Base-by-base conservation (phyloP, 2,888 invertebrate genomes). In the Agriopis leucophaearia region DNA sequence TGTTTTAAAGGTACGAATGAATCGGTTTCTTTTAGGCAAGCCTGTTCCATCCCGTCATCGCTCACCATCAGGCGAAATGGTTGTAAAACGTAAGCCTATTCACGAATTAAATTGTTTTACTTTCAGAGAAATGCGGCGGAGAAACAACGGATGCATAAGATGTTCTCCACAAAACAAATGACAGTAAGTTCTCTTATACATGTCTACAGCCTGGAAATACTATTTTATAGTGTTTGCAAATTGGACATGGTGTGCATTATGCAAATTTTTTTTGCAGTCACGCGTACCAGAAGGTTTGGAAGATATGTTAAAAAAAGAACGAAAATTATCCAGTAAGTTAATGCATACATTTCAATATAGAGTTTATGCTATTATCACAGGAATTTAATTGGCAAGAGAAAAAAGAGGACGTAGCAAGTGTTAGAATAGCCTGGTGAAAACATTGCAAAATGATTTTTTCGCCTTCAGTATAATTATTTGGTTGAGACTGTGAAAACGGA, bases 281-380 rank as follows among this genome's bases (percentile, higher is more conserved):
- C 48, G 9, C 8, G 48, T 50, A 40, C 51, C 61, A 5, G 70
- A 70, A 12, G 64, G 70, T 15, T 58, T 69, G 36, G 65, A 74
- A 61, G 55, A 71, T 27, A 51, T 72, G 18, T 12, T 70, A 45
- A 71, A 67, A 50, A 57, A 64, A 57, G 64, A 70, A n/a, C 70
- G 62, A 47, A 66, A 54, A 48, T 48, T 66, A 6, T 68, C 63
- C 1, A 16, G 73, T 73, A 70, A 71, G 67, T 40, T 1, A 9
- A 9, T 18, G 8, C 47, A 50, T 50, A 35, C 47, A 27, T 16
- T 47, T 47, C 9, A 47, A 6, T 12, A 44, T 3, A 12, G 9
- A 44, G 44, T 6, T 12, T 12, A 44, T n/a, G 6, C 13, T 12
- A 44, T n/a, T 12, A n/a, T 27, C 27, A 27, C 5, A 27, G 2